Evolutionary conservation across 92 coral and sea anemone species (phyloP), one percentile per base, ranked within the genome.

Genomic region (Meandrina meandrites): DNA sequence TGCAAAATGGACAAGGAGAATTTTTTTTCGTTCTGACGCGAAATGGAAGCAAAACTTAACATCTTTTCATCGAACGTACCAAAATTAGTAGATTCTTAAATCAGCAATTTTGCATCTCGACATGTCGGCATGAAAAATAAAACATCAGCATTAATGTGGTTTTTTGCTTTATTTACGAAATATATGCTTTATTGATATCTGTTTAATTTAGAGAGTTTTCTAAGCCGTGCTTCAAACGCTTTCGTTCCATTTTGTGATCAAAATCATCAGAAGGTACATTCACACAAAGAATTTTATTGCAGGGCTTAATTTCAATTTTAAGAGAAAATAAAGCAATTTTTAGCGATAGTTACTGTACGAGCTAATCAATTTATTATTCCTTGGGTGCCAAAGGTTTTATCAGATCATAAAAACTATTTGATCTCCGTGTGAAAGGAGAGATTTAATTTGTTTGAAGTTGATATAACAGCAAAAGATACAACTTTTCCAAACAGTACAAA

Each of bases 391-490:
- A 45, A 85, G 14, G 51, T 58, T 76, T 90, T 87, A 90, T 90
- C 93, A 83, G 86, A 87, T 86, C 82, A 81, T 73, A 84, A 89
- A 83, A 83, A 76, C 86, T 79, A 75, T 89, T 86, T 87, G 90
- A 79, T 84, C 77, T 15, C 81, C 66, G 66, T 19, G 67, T 57
- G 91, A 83, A 76, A 77, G 83, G 82, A 21, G 53, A 68, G 81
- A 21, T 75, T 85, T 91, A 91, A 91, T 91, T 92, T 92, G 95
- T 92, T 92, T 92, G 91, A 92, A 87, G 95, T 92, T 84, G 91
- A 92, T 92, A 89, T 87, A 90, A 88, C 90, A 84, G 84, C 51
- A 88, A 87, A 84, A 45, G 89, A 86, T 78, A 86, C 89, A 86
- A 22, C 19, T 53, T 57, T 79, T 58, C 71, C 69, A 79, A 86